These are phyloP conservation scores for Anarhynchus alexandrinus DNA, from an alignment of 2,113 vertebrate species.

Conservation along the genomic window DNA sequence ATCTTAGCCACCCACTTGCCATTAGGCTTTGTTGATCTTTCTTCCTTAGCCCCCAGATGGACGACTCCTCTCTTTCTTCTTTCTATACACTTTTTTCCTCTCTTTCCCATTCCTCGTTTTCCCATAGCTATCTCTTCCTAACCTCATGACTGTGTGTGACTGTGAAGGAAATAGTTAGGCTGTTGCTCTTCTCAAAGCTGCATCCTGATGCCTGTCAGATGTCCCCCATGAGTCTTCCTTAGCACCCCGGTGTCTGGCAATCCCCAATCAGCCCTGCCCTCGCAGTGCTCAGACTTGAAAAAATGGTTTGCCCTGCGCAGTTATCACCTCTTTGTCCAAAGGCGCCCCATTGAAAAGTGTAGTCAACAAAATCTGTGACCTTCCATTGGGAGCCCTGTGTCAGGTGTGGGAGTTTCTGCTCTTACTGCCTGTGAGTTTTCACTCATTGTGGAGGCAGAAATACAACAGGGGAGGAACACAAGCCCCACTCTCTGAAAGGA, in stretches of 20 bases:
- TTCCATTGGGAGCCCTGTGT: neutral
- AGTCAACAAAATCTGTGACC: neutral
- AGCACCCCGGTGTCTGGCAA: neutral
- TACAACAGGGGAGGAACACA: neutral
- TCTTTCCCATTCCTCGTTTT: neutral
- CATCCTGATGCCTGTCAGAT: neutral
- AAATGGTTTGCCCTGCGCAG: neutral
- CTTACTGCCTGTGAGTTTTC: neutral
- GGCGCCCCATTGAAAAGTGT: neutral
- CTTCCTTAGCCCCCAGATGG: neutral
- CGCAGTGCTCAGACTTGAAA: neutral
- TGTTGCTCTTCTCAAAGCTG: neutral
- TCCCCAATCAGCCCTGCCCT: neutral
- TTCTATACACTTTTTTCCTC: neutral
- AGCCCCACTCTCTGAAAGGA: neutral
- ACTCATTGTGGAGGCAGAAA: neutral
- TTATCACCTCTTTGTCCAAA: neutral
- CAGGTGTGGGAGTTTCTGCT: neutral
- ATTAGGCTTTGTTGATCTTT: constrained; percentile 13
- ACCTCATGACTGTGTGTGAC: neutral
- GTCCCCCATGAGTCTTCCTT: neutral
- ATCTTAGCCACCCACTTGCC: neutral
- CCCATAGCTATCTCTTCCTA: neutral
- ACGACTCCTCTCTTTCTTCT: neutral
- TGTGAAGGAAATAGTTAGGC: neutral